Evolutionary conservation across 2,113 vertebrate genomes (phyloP).

Genomic region (Eurystomus gularis): DNA sequence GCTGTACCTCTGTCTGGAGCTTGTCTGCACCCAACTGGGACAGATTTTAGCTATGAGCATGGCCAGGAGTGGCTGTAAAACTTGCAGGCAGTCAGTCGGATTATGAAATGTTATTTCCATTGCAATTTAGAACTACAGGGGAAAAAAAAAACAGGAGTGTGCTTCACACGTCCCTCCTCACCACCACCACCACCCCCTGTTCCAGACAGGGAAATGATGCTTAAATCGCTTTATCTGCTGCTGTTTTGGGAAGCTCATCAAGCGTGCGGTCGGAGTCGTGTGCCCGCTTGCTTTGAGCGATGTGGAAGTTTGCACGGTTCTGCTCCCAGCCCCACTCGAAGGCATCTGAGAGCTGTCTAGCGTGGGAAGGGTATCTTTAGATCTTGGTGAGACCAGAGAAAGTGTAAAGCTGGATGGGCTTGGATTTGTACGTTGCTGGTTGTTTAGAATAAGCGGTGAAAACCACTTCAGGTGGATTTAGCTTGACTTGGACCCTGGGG

Average conservation of each 20-base stretch:
- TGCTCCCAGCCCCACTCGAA: neutral
- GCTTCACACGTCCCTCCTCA: neutral
- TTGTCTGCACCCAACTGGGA: neutral
- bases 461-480: neutral
- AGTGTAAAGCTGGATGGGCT: neutral
- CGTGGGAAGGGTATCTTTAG: neutral
- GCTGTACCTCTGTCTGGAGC: neutral
- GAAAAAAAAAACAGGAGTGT: neutral
- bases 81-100: accelerated
- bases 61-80: neutral
- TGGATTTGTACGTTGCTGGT: neutral
- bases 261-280: neutral
- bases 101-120: neutral
- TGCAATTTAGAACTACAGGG: neutral
- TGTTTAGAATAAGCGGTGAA: neutral
- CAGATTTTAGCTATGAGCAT: accelerated
- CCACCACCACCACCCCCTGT: neutral
- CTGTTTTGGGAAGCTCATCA: neutral
- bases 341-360: neutral
- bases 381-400: neutral
- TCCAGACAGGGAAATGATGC: neutral
- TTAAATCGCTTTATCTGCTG: neutral
- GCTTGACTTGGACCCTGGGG: neutral
- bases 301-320: neutral
- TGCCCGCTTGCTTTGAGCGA: neutral